Evolutionary conservation across 2,113 vertebrate genomes (phyloP), one percentile per base, ranked within the genome.

Genomic region (Mixornis gularis): DNA sequence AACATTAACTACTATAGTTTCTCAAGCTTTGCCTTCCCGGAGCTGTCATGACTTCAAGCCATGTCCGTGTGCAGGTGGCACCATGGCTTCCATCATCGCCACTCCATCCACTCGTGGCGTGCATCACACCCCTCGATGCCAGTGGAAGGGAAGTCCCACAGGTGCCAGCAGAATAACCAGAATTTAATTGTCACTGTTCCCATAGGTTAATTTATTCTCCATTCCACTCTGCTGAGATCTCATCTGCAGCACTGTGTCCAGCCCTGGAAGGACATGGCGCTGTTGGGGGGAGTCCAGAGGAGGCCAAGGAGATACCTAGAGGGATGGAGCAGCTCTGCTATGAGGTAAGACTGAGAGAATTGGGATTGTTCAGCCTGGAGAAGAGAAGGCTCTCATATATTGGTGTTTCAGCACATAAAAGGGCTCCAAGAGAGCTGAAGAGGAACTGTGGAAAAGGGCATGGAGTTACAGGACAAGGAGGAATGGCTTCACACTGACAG

Each of bases 51-150:
- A 79, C 49, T 58, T 38, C 68, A 38, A 56, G 55, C 56, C 4
- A 1, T 16, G 55, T 32, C 62, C 4, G 1, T 12, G 36, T 32
- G 49, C 49, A 65, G 70, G 40, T 3, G 49, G 38, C 44, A 27
- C n/a, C 32, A 13, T 0, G 17, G 43, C 65, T 84, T 53, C 25
- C 66, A 53, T 4, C 18, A 7, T 26, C 18, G 1, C 24, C 36
- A 43, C 53, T 64, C 36, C 6, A 44, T 0, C 21, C 1, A 0
- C 32, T n/a, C 6, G 0, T 16, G 16, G 17, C 17, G 46, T 34
- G n/a, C 73, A 63, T 38, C 83, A 38, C 22, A 0, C 34, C 51
- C 44, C 79, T 38, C 4, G 0, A 7, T 3, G 20, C 30, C 43
- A 59, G 5, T 0, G 18, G 32, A 32, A 60, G 68, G 8, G 12